These are phyloP conservation scores for Ranitomeya imitator DNA, from an alignment of 2,113 vertebrate genomes.

Conservation along the genomic window DNA sequence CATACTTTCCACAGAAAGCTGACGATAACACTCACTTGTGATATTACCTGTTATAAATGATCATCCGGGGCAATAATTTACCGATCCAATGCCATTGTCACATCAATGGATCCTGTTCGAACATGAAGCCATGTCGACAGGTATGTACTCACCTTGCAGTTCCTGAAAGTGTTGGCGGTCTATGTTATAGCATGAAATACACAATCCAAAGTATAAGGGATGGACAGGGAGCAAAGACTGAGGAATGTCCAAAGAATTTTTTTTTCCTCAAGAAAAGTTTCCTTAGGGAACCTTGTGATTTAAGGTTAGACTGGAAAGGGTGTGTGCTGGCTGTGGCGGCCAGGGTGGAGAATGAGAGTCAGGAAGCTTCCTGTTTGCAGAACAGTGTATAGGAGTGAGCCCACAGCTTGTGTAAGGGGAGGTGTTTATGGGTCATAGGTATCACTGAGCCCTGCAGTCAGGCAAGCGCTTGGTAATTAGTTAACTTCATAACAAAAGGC, in stretches of 20 bases:
- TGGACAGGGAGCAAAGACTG: not conserved
- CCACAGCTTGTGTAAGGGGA: slow-evolving; percentile 25
- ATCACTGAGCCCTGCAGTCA: slow-evolving; percentile 18
- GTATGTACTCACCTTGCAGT: slow-evolving; percentile 50
- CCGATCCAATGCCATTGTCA: not conserved
- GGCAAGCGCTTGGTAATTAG: slow-evolving; percentile 22
- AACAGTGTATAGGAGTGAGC: slow-evolving; percentile 29
- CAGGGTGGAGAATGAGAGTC: slow-evolving; percentile 51
- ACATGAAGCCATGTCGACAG: slow-evolving; percentile 35
- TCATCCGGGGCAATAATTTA: not conserved
- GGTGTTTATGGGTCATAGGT: slow-evolving; percentile 54
- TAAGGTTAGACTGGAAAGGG: slow-evolving; percentile 55
- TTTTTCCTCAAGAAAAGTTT: slow-evolving; percentile 34
- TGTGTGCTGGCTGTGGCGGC: slow-evolving; percentile 51
- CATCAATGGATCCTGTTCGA: not conserved
- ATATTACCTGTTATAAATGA: not conserved
- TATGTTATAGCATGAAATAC: not conserved
- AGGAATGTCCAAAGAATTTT: slow-evolving; percentile 2
- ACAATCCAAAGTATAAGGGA: not conserved
- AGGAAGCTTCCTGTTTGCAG: slow-evolving; percentile 55
- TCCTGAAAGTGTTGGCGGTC: slow-evolving; percentile 18
- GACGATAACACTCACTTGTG: not conserved
- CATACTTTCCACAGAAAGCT: not conserved
- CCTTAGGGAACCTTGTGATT: slow-evolving; percentile 43
- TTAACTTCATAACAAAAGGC: slow-evolving; percentile 26